Percentiles rank a stretch among this genome's conserved stretches.
Conservation (phyloP, 1,140 invertebrate species). For the Aphis craccivora region DNA sequence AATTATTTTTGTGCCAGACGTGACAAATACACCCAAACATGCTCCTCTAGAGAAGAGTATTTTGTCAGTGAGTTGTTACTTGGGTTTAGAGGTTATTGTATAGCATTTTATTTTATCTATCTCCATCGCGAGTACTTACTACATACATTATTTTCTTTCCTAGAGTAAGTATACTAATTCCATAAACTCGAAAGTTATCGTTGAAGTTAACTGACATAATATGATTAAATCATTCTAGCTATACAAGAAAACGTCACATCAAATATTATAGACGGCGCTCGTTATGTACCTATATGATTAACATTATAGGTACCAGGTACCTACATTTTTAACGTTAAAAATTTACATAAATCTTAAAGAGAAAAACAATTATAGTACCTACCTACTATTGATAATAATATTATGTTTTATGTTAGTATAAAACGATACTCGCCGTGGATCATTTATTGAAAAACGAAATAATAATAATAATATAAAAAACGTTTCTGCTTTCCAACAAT, state of each 20-base stretch:
- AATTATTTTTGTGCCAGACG: neutral
- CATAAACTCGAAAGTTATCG: neutral
- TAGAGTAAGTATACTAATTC: neutral
- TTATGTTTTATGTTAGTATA: neutral
- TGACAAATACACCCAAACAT: neutral
- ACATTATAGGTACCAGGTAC: neutral
- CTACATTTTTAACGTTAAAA: neutral
- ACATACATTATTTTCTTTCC: neutral
- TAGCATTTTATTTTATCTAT: neutral
- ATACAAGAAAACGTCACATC: neutral
- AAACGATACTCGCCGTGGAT: neutral
- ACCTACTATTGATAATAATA: neutral
- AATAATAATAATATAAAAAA: slow-evolving; percentile 3
- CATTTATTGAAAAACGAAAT: neutral
- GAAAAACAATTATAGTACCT: neutral
- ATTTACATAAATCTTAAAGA: neutral
- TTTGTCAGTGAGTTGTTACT: neutral
- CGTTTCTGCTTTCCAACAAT: slow-evolving; percentile 41
- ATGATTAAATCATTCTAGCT: neutral
- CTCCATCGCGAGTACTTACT: neutral
- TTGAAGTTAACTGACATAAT: neutral
- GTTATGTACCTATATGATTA: neutral
- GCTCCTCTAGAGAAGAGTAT: neutral
- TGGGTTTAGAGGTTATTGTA: neutral
- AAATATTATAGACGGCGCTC: neutral